These are phyloP conservation scores for Saccostrea glomerata DNA, from an alignment of 1,140 invertebrate genomes.

Conservation along the genomic window DNA sequence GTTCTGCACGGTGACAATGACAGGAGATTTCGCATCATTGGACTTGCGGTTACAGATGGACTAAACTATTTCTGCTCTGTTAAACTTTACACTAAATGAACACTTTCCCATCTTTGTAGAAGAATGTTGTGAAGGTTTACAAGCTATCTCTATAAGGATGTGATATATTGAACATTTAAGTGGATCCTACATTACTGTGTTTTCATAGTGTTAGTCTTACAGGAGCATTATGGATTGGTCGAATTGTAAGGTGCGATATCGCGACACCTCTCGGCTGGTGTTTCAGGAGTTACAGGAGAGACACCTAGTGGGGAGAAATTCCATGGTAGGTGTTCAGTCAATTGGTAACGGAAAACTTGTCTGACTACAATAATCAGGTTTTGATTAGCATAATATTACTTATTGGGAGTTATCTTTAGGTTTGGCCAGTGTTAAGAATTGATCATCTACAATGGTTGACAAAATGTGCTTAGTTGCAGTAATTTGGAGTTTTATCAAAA, in stretches of 20 bases:
- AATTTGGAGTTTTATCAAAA: too few relatives aligned
- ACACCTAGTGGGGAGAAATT: conserved; percentile 26
- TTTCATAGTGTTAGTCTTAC: background rate
- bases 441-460: background rate
- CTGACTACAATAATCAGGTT: background rate
- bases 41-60: background rate
- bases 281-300: conserved; percentile 38
- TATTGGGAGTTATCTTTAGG: background rate
- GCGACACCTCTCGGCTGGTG: conserved; percentile 4
- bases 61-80: background rate
- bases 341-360: background rate
- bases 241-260: conserved; percentile 11
- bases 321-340: conserved; percentile 5
- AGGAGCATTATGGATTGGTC: conserved; percentile 30
- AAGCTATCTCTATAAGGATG: background rate
- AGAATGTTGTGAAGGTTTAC: conserved; percentile 4
- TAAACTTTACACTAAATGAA: background rate
- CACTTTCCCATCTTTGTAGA: background rate
- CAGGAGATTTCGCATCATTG: background rate
- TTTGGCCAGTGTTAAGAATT: background rate
- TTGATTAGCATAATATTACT: background rate
- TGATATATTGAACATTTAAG: conserved; percentile 1
- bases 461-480: too few relatives aligned
- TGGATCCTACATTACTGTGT: background rate
- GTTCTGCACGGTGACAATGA: background rate